A percentile compares a stretch with the other conserved stretches of the same genome.
Conservation (phyloP, 2,797 vertebrate genomes). For the Chrysocyon brachyurus region DNA sequence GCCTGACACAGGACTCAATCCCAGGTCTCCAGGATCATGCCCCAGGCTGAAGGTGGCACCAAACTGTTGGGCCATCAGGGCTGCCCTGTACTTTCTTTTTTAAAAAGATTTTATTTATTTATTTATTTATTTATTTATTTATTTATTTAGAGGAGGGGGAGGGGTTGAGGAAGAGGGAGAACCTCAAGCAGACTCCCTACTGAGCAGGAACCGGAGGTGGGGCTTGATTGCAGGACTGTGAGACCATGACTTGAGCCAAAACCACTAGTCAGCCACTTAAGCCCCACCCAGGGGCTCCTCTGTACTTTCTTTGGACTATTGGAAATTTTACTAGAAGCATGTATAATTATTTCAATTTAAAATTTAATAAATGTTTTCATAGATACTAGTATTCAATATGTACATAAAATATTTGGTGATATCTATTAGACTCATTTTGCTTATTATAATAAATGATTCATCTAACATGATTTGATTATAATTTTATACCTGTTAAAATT, state of each 20-base stretch:
- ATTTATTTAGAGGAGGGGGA: not conserved
- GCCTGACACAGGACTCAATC: too few relatives aligned
- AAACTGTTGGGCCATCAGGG: too few relatives aligned
- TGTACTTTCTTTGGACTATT: not conserved
- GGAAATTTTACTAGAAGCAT: constrained; percentile 41
- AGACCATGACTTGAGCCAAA: not conserved
- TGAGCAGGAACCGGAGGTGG: not conserved
- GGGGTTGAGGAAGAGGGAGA: not conserved
- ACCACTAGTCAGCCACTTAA: not conserved
- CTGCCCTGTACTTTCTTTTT: not conserved
- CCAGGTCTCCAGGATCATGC: too few relatives aligned
- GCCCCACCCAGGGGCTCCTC: not conserved
- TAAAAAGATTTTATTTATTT: not conserved
- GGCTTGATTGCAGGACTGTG: not conserved
- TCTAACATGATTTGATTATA: constrained; percentile 25
- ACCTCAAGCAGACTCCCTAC: not conserved
- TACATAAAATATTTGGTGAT: constrained; percentile 11
- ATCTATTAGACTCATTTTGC: constrained; percentile 1
- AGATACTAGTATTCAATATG: not conserved
- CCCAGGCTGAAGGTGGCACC: too few relatives aligned
- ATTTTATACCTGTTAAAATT: not conserved
- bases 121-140: too few relatives aligned
- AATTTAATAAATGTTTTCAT: not conserved
- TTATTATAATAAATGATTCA: constrained; percentile 18
- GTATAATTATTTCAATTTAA: constrained; percentile 36